Base-by-base conservation (phyloP, 2,888 invertebrate species). In the Hipparchia sbordonii region DNA sequence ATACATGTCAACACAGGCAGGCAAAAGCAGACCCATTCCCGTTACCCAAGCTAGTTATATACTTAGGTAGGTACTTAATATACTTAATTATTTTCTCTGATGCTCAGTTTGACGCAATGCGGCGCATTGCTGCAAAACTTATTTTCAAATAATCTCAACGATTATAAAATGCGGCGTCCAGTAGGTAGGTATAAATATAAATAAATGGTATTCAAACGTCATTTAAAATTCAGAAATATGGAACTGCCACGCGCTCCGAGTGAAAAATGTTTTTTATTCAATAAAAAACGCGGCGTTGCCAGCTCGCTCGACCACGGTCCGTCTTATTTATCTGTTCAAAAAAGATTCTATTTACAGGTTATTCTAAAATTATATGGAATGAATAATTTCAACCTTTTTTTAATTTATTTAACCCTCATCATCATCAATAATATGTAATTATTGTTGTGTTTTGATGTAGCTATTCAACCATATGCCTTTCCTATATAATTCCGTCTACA, bases 251-350 rank as follows among this genome's bases (percentile, higher is more conserved):
- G 66, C 57, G 67, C 56, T 61, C 51, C 10, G 63, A 23, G 67
- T 70, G 71, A 74, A 71, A 66, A 71, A 60, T 68, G 67, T 74
- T 77, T 75, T 77, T 75, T 75, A 78, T 74, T 78, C 72, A 75
- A 78, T 75, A 74, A 76, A 74, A 76, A 74, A 73, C 52, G 90
- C 90, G 87, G 83, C 87, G 90, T 89, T 90, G 90, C 89, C 88
- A 81, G 82, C 82, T 79, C 86, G 77, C 72, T 79, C 82, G 85
- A 85, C 87, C 39, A 45, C 67, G 62, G 67, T 57, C 67, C 52
- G 12, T 46, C 46, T 67, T 56, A 48, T 48, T 48, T 48, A 48
- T 48, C 8, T 48, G 48, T 10, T 61, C 61, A 23, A 61, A 72
- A 67, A 66, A 45, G 66, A 57, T 74, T 57, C 65, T 60, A 39